Evolutionary conservation across 2,113 vertebrate genomes (phyloP).

Genomic region (Antechinus flavipes): DNA sequence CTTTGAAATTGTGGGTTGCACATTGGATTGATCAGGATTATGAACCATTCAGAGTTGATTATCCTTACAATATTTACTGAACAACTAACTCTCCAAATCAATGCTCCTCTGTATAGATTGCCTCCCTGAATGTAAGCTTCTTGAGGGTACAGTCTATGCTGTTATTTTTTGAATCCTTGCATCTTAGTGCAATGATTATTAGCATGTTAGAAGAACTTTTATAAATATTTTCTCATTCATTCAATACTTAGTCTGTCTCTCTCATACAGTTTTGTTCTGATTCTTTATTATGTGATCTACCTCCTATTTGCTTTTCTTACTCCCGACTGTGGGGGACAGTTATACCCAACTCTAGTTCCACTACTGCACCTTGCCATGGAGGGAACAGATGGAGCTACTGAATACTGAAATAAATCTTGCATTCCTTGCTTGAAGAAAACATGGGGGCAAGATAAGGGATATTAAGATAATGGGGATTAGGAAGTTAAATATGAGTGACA

Average conservation of each 20-base stretch:
- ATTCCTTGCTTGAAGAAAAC: background rate
- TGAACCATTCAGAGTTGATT: background rate
- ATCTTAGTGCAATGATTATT: background rate
- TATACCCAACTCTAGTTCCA: conserved; percentile 40
- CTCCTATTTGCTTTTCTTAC: background rate
- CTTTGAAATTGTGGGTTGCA: background rate
- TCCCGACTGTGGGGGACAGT: background rate
- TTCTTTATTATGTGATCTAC: conserved; percentile 6
- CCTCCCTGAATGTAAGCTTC: background rate
- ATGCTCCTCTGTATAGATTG: background rate
- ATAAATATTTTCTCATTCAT: background rate
- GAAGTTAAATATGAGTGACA: background rate
- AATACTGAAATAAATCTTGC: background rate
- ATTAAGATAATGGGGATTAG: background rate
- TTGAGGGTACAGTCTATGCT: background rate
- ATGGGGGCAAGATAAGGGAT: background rate
- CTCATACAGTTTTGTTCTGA: background rate
- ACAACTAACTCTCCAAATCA: too few relatives aligned
- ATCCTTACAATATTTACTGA: background rate
- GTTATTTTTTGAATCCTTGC: background rate
- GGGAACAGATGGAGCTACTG: background rate
- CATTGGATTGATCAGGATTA: background rate
- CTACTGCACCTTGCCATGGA: background rate
- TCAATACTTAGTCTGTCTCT: background rate
- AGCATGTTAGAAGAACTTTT: too few relatives aligned